Conservation (phyloP, 2,113 vertebrate genomes). For the Petroica traversi region DNA sequence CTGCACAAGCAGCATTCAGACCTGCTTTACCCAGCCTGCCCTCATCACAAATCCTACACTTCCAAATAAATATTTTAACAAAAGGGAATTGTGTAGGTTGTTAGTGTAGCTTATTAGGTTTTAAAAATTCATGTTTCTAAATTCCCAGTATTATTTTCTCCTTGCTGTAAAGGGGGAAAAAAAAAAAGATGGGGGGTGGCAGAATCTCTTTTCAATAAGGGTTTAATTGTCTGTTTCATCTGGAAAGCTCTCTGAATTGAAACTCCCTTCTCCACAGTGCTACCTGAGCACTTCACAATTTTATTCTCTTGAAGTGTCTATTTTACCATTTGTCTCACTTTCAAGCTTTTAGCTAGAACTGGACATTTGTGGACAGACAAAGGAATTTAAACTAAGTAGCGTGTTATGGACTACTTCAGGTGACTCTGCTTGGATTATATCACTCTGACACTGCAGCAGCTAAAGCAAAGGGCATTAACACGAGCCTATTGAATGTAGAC, state of each 20-base stretch:
- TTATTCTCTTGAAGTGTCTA: background rate
- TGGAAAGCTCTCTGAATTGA: constrained; percentile 9
- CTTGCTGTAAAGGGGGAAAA: background rate
- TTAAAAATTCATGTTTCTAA: constrained; percentile 64
- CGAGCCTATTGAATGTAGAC: background rate
- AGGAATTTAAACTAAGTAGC: background rate
- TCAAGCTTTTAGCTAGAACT: constrained; percentile 8
- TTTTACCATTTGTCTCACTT: constrained; percentile 14
- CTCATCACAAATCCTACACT: background rate
- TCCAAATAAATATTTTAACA: constrained; percentile 61
- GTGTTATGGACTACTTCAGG: background rate
- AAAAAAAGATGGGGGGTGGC: rapidly evolving
- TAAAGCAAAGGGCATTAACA: background rate
- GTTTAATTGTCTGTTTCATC: constrained; percentile 30
- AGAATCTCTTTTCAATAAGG: background rate
- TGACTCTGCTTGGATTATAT: background rate
- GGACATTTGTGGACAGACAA: background rate
- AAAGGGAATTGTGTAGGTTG: constrained; percentile 20
- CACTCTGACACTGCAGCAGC: background rate
- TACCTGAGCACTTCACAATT: background rate
- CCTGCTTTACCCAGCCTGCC: background rate
- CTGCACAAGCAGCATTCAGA: background rate
- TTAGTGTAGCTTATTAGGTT: constrained; percentile 57
- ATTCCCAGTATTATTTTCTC: constrained; percentile 47
- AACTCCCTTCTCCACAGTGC: constrained; percentile 1